These are phyloP conservation scores for Lypha dubia DNA, from an alignment of 2,888 invertebrate species.

Conservation along the genomic window DNA sequence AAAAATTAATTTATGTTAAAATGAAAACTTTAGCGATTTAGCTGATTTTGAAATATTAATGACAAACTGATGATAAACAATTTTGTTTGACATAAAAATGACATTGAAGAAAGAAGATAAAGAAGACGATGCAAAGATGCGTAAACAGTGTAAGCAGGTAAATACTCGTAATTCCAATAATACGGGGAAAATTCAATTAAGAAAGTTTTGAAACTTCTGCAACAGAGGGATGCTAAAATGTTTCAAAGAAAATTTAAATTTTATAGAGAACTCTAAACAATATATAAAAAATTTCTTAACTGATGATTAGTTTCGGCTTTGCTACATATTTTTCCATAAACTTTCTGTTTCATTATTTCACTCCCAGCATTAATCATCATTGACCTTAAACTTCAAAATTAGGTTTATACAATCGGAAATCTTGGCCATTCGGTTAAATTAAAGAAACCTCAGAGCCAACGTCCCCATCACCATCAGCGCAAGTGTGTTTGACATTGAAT, in stretches of 20 bases:
- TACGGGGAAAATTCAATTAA: conserved; percentile 16
- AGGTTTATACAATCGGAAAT: not conserved
- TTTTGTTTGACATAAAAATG: conserved; percentile 27
- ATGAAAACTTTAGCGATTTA: conserved; percentile 24
- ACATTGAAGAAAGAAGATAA: conserved; percentile 3
- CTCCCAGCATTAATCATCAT: not conserved
- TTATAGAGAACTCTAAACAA: no score
- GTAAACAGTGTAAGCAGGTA: not conserved
- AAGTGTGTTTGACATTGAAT: conserved; percentile 65
- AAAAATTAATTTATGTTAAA: not conserved
- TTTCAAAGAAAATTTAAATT: no score
- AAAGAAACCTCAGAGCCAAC: conserved; percentile 10
- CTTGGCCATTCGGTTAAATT: conserved; percentile 41
- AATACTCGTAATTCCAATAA: not conserved
- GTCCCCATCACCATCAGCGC: not conserved
- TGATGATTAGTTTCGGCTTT: not conserved
- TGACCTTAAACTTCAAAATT: conserved; percentile 52
- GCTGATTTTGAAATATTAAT: conserved; percentile 14
- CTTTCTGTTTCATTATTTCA: conserved; percentile 4
- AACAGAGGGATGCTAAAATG: not conserved
- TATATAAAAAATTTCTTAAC: no score
- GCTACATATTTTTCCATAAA: not conserved
- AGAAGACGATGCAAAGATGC: not conserved
- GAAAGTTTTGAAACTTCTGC: not conserved
- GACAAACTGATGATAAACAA: conserved; percentile 19